phyloP scores from a whole-genome alignment of 2,888 invertebrate genomes.

The Tethea ocularis region DNA sequence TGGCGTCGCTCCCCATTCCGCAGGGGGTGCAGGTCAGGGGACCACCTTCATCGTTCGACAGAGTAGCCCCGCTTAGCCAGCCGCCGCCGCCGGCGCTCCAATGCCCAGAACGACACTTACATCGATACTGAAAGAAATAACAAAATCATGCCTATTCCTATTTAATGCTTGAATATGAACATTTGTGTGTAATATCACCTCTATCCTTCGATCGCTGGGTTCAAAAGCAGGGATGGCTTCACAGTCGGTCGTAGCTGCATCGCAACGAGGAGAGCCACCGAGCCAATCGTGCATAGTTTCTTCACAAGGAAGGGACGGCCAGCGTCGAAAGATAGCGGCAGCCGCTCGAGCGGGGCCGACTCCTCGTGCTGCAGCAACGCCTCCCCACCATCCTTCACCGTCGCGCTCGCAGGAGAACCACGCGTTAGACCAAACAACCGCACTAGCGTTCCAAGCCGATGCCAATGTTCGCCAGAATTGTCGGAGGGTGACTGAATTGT shows the following conservation, averaged over 20 bases:
- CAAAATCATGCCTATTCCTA: background rate
- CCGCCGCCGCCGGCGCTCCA: conserved; percentile 55
- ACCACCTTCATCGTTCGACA: conserved; percentile 34
- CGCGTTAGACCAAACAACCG: conserved; percentile 74
- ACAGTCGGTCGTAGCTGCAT: conserved; percentile 65
- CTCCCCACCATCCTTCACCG: conserved; percentile 73
- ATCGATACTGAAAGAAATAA: conserved; percentile 59
- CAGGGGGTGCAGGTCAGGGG: conserved; percentile 76
- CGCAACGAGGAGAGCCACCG: conserved; percentile 79
- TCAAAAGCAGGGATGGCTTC: conserved; percentile 59
- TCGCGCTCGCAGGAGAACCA: conserved; percentile 75
- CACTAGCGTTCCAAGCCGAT: conserved; percentile 75
- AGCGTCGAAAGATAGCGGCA: conserved; percentile 84
- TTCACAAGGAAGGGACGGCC: conserved; percentile 89
- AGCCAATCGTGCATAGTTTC: conserved; percentile 87
- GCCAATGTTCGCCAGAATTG: conserved; percentile 83
- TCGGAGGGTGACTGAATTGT: conserved; percentile 76
- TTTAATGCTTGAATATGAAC: background rate
- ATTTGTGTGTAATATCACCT: conserved; percentile 45
- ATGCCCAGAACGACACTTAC: conserved; percentile 65
- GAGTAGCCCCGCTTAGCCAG: conserved; percentile 47
- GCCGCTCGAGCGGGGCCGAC: conserved; percentile 77
- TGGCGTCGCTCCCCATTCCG: conserved; percentile 85
- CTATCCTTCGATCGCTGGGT: conserved; percentile 51
- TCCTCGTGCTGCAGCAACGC: conserved; percentile 73